These are phyloP conservation scores for Leptinotarsa undecemlineata DNA, from an alignment of 1,140 invertebrate genomes.

Conservation along the genomic window DNA sequence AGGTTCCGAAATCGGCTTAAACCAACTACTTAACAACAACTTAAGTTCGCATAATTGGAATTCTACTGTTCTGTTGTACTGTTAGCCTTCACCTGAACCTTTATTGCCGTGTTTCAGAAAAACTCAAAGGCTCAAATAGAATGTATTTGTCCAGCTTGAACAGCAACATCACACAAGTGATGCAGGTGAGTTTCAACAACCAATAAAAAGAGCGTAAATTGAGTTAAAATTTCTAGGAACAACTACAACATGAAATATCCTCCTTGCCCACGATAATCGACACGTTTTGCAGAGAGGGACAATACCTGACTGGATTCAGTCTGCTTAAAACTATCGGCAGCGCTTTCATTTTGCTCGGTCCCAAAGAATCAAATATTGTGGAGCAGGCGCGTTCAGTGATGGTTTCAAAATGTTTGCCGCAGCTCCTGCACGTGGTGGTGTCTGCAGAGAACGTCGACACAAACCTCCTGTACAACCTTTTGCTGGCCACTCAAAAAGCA, in stretches of 20 bases:
- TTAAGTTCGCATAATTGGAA: too few relatives aligned
- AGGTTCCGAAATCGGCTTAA: too few relatives aligned
- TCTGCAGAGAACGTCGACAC: conserved; percentile 29
- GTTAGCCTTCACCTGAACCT: too few relatives aligned
- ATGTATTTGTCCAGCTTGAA: neutral
- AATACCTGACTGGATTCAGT: conserved; percentile 33
- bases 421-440: conserved; percentile 32
- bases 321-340: conserved; percentile 29
- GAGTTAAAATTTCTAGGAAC: conserved; percentile 15
- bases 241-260: conserved; percentile 24
- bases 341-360: neutral
- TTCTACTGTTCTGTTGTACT: too few relatives aligned
- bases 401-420: conserved; percentile 22
- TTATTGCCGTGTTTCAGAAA: neutral
- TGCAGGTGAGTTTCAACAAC: neutral
- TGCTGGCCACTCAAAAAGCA: conserved; percentile 14
- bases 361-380: neutral
- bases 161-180: neutral
- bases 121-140: neutral
- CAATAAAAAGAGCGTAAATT: neutral
- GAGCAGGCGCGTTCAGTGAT: conserved; percentile 13
- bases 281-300: conserved; percentile 37
- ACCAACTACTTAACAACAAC: too few relatives aligned
- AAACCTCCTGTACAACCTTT: conserved; percentile 30
- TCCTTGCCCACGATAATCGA: conserved; percentile 18